Conservation (phyloP, 2,113 vertebrate species). For the Callospermophilus lateralis region DNA sequence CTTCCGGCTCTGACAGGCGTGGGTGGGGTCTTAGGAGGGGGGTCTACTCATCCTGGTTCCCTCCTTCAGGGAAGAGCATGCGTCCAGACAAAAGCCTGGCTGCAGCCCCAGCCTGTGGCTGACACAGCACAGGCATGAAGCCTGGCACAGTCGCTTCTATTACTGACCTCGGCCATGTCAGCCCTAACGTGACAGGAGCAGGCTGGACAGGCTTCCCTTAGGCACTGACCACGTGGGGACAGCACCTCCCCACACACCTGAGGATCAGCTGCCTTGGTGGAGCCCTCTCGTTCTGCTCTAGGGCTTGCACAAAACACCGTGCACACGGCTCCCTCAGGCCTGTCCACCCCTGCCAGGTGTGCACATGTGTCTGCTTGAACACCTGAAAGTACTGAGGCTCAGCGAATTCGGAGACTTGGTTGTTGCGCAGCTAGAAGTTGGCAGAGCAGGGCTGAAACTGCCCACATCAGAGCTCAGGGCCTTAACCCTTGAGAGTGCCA, state of each 20-base stretch:
- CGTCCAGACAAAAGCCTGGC: neutral
- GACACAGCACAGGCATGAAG: too few species aligned
- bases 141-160: neutral
- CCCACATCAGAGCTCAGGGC: neutral
- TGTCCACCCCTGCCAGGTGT: neutral
- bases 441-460: neutral
- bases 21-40: conserved; percentile 17
- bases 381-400: neutral
- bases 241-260: neutral
- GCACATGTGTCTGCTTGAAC: neutral
- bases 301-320: neutral
- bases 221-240: neutral
- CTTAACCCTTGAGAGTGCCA: neutral
- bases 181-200: neutral
- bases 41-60: neutral
- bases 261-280: neutral
- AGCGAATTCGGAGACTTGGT: neutral
- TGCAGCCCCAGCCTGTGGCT: neutral
- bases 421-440: neutral
- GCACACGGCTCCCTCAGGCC: neutral
- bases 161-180: neutral
- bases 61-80: neutral
- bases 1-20: conserved; percentile 66
- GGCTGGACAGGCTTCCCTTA: neutral
- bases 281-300: neutral